phyloP scores from a whole-genome alignment of 2,113 vertebrate genomes.

The Amazona guildingii region DNA sequence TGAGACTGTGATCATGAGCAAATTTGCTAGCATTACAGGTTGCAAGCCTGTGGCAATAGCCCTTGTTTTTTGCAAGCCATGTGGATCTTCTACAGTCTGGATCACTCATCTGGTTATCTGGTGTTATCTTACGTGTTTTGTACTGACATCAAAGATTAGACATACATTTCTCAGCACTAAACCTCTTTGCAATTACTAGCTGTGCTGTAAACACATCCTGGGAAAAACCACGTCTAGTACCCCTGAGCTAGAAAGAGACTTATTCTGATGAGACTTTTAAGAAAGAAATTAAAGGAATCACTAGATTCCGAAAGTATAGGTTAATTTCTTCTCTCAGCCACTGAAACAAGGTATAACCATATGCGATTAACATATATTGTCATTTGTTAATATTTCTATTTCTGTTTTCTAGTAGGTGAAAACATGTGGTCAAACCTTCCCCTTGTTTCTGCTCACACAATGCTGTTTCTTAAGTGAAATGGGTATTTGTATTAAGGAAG shows the following conservation, averaged over 20 bases:
- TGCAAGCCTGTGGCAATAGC: neutral
- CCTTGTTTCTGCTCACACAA: neutral
- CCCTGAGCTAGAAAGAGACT: neutral
- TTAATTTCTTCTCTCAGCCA: neutral
- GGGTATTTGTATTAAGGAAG: neutral
- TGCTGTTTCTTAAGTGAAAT: neutral
- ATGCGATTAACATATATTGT: rapidly evolving
- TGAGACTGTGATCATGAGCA: neutral
- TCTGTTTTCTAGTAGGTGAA: neutral
- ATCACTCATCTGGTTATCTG: neutral
- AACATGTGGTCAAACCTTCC: neutral
- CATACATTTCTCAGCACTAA: neutral
- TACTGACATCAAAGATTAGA: neutral
- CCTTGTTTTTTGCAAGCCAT: neutral
- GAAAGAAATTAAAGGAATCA: neutral
- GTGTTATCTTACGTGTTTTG: neutral
- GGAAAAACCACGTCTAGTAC: neutral
- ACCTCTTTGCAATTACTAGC: neutral
- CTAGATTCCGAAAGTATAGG: neutral
- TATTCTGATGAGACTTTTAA: neutral
- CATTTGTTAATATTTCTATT: neutral
- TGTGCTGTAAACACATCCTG: neutral
- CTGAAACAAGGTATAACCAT: rapidly evolving
- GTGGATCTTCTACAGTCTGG: neutral
- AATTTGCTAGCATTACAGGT: neutral